Evolutionary conservation across 2,113 vertebrate genomes (phyloP).

Genomic region (Diadophis punctatus): DNA sequence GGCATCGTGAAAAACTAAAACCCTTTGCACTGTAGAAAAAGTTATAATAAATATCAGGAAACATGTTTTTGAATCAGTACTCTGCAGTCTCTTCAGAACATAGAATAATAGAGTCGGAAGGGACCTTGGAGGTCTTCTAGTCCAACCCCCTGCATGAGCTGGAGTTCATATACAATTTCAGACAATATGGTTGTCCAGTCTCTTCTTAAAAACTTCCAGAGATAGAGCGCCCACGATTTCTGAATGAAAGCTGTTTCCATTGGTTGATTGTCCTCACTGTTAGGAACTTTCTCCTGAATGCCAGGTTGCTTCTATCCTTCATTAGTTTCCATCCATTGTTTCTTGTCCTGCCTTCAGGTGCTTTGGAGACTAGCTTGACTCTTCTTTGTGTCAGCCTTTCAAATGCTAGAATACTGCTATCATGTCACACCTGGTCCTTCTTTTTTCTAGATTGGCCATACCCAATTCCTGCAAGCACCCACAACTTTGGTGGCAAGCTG

Average conservation of each 20-base stretch:
- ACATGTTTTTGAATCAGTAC: background rate
- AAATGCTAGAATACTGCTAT: no score
- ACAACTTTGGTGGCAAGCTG: no score
- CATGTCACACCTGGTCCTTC: no score
- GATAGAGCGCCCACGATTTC: background rate
- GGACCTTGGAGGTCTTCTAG: background rate
- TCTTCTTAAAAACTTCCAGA: background rate
- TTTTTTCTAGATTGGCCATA: no score
- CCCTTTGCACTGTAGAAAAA: background rate
- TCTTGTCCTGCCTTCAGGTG: no score
- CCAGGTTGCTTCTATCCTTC: no score
- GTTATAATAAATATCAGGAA: background rate
- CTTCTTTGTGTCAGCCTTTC: no score
- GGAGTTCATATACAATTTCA: background rate
- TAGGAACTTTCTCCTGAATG: background rate
- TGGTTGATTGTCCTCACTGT: background rate
- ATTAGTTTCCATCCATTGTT: no score
- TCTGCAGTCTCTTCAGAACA: background rate
- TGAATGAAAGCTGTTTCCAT: background rate
- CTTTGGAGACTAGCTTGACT: no score
- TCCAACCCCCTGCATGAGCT: background rate
- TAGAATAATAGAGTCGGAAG: background rate
- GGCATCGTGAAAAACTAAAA: background rate
- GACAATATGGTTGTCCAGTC: background rate
- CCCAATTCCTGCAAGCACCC: no score